Conservation (phyloP, 2,797 vertebrate species). For the Borostomias antarcticus region DNA sequence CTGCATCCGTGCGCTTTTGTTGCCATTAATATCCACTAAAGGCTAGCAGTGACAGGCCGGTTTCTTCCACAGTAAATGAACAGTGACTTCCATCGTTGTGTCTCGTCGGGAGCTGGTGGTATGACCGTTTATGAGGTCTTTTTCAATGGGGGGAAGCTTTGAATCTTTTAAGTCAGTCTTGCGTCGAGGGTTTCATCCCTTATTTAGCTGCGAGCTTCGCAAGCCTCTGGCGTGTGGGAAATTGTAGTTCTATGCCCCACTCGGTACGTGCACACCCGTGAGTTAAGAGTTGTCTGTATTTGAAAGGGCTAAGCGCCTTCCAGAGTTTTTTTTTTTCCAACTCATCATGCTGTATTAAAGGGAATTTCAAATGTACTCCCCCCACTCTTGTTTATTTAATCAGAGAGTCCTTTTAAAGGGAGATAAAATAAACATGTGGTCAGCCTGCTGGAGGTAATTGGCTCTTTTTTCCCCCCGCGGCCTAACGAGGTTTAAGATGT, state of each 20-base stretch:
- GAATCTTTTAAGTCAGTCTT: no score
- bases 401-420: slow-evolving; percentile 42
- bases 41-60: no score
- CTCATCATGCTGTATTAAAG: slow-evolving; percentile 44
- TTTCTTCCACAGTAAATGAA: no score
- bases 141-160: no score
- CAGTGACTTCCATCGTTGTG: no score
- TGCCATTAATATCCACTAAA: no score
- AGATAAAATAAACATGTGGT: slow-evolving; percentile 48
- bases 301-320: not conserved
- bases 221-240: not conserved
- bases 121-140: no score
- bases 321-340: slow-evolving; percentile 18
- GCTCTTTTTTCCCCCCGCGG: not conserved
- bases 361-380: slow-evolving; percentile 40
- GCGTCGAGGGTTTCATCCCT: not conserved
- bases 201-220: not conserved
- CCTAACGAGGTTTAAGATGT: not conserved
- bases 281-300: slow-evolving; percentile 2
- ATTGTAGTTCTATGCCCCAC: not conserved
- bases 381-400: slow-evolving; percentile 50
- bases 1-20: no score
- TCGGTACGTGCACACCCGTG: not conserved
- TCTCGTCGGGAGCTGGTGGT: no score
- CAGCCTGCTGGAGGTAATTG: slow-evolving; percentile 42